Evolutionary conservation across 2,113 vertebrate genomes (phyloP).

Genomic region (Coturnix japonica): DNA sequence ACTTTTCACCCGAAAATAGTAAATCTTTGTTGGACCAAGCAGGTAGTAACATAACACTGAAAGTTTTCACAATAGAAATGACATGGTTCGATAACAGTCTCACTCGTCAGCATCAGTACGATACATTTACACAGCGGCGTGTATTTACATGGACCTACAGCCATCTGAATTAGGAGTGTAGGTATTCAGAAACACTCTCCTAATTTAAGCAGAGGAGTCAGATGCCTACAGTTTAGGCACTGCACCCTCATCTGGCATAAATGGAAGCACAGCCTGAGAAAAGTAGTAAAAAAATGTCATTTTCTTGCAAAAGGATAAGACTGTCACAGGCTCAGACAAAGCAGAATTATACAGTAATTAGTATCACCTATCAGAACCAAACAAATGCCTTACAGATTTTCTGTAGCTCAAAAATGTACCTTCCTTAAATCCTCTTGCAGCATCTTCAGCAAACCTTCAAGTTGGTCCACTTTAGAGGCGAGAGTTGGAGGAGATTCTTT

Average conservation of each 20-base stretch:
- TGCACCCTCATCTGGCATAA: neutral
- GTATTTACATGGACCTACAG: neutral
- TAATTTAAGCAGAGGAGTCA: neutral
- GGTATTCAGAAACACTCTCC: neutral
- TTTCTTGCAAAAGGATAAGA: neutral
- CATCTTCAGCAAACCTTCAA: constrained; percentile 92
- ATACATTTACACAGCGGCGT: neutral
- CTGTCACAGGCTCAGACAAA: neutral
- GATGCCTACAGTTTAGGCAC: neutral
- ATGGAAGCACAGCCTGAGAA: neutral
- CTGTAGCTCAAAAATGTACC: constrained; percentile 72
- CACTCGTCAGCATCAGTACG: neutral
- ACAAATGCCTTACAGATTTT: neutral
- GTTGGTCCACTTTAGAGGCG: constrained; percentile 90
- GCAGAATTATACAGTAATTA: neutral
- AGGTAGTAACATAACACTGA: neutral
- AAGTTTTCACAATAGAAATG: neutral
- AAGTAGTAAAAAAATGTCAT: neutral
- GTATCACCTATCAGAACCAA: neutral
- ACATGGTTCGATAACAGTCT: neutral
- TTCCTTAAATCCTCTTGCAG: constrained; percentile 94
- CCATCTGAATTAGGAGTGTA: neutral
- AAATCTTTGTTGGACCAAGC: neutral
- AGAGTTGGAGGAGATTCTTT: constrained; percentile 89
- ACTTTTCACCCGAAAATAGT: neutral